Evolutionary conservation across 2,113 vertebrate genomes (phyloP).

Genomic region (Grallaria varia): DNA sequence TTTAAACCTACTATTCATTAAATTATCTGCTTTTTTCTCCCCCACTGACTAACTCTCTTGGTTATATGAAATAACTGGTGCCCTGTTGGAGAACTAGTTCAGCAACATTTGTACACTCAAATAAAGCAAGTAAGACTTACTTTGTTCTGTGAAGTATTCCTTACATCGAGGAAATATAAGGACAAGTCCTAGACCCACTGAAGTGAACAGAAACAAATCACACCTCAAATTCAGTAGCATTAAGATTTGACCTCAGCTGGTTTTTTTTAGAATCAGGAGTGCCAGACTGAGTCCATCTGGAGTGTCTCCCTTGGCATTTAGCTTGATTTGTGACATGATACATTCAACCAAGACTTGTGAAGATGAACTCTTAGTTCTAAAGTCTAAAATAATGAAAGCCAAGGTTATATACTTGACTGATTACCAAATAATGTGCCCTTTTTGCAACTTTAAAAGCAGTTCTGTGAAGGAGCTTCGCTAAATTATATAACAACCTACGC

Average conservation of each 20-base stretch:
- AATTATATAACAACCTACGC: background rate
- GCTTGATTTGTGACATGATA: conserved; percentile 1
- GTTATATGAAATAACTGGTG: conserved; percentile 31
- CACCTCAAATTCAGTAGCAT: background rate
- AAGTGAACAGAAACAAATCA: background rate
- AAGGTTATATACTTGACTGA: background rate
- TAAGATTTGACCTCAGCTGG: background rate
- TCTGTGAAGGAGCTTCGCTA: background rate
- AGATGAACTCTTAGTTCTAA: background rate
- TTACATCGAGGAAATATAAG: background rate
- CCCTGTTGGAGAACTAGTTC: background rate
- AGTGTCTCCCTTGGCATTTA: conserved; percentile 28
- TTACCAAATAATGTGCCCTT: background rate
- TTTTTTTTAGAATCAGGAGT: background rate
- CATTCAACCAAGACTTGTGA: background rate
- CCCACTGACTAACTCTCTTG: conserved; percentile 9
- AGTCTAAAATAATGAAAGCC: background rate
- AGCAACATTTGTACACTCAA: background rate
- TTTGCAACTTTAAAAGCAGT: background rate
- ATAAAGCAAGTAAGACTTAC: background rate
- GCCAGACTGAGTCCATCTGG: conserved; percentile 45
- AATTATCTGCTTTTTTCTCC: background rate
- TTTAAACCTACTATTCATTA: conserved; percentile 29
- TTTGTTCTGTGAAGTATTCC: background rate
- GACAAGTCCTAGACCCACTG: background rate